These are phyloP conservation scores for Drosophila melanica DNA, from an alignment of 1,140 invertebrate species.

Conservation along the genomic window DNA sequence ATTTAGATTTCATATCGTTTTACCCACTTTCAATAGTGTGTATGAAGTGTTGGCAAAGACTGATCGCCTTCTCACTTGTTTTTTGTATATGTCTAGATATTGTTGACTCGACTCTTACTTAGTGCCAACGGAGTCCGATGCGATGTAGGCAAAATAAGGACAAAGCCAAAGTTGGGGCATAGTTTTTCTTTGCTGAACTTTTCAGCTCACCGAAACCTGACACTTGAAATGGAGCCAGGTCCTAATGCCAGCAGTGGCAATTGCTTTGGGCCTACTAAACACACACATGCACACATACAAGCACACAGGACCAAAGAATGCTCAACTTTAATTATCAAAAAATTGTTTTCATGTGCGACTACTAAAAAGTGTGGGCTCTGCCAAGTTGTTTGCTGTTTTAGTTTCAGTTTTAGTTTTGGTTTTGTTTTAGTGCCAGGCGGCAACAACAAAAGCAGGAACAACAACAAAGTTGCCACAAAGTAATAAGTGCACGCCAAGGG, in stretches of 20 bases:
- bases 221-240: conserved; percentile 52
- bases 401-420: conserved; percentile 41
- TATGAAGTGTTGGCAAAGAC: too few species aligned
- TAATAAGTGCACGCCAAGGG: conserved; percentile 57
- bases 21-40: too few species aligned
- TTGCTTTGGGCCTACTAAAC: conserved; percentile 25
- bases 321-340: conserved; percentile 61
- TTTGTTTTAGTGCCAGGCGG: conserved; percentile 34
- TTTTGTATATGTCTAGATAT: too few species aligned
- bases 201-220: conserved; percentile 16
- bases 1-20: too few species aligned
- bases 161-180: too few species aligned
- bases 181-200: too few species aligned
- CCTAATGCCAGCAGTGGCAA: conserved; percentile 47
- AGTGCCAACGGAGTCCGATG: too few species aligned
- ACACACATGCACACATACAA: not conserved
- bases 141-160: too few species aligned
- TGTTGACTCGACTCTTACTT: too few species aligned
- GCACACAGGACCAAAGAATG: conserved; percentile 28
- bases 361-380: conserved; percentile 44
- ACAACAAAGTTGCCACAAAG: conserved; percentile 51
- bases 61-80: too few species aligned
- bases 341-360: conserved; percentile 58
- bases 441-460: conserved; percentile 5
- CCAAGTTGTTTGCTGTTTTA: conserved; percentile 44